Base-by-base conservation (phyloP, 2,888 invertebrate genomes). In the Norana najaformis region DNA sequence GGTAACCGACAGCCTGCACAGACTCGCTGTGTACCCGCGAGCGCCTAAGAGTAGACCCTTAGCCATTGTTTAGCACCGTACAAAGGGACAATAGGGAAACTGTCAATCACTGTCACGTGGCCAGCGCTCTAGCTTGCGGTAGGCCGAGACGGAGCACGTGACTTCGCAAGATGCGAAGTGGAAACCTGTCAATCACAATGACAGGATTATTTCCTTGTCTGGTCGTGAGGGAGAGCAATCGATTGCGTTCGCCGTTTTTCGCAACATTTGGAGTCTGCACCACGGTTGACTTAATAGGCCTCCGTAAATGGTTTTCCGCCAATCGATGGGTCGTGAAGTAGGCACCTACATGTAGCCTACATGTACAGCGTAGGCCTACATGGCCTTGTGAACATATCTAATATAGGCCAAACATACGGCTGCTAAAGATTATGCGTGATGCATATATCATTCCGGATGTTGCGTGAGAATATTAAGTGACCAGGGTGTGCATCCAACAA, bases 61-160 rank as follows among this genome's bases (percentile, higher is more conserved):
- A n/a, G 85, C 85, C 85, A 85, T 85, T 85, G 85, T 85, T 85
- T 37, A 37, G 30, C 30, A 69, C 23, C 85, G 35, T 85, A 85
- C 85, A 85, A 85, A 85, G 37, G 85, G 37, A 85, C 35, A 37
- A 35, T 36, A 85, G 85, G 85, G 23, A 36, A 85, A 34, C 37
- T 85, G 85, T 85, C 85, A 85, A 85, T 85, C 85, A 35, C 37
- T 23, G 85, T 85, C 85, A 85, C 85, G 85, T 85, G 85, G 6
- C 85, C 85, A 23, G 85, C 37, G 35, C 35, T 85, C 85, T 35
- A 85, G 36, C 20, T 36, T 0, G 6, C 85, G 36, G 35, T 85
- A 36, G 85, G 85, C 85, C 34, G 85, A 85, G 85, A 85, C 11
- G 37, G 34, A 85, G 36, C 85, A 36, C 85, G 85, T 85, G 85